Evolutionary conservation across 2,888 invertebrate genomes (phyloP).

Genomic region (Nymphalis polychloros): DNA sequence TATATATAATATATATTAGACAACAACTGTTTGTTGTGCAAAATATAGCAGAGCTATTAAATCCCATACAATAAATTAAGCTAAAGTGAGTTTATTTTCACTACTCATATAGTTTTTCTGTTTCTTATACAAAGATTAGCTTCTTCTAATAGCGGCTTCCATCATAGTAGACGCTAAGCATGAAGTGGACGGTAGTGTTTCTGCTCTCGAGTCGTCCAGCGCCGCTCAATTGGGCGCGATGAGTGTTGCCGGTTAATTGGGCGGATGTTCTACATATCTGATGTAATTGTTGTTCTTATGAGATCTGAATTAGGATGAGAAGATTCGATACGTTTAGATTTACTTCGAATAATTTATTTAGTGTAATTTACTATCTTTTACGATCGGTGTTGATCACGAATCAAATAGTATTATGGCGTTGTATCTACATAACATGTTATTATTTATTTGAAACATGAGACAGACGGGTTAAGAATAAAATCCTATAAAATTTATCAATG

Average conservation of each 20-base stretch:
- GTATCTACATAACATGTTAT: background rate
- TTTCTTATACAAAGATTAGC: too few relatives aligned
- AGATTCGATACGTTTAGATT: background rate
- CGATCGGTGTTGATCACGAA: background rate
- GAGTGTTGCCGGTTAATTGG: conserved; percentile 10
- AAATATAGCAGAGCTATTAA: too few relatives aligned
- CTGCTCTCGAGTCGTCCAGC: background rate
- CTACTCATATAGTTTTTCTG: too few relatives aligned
- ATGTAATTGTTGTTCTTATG: conserved; percentile 12
- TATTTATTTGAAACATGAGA: too few relatives aligned
- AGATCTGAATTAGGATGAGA: background rate
- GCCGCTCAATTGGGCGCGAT: conserved; percentile 9
- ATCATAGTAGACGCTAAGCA: background rate
- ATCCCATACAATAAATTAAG: too few relatives aligned
- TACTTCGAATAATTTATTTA: background rate
- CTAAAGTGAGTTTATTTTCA: too few relatives aligned
- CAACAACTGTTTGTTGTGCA: too few relatives aligned
- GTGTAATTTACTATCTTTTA: background rate
- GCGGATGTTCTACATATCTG: conserved; percentile 7
- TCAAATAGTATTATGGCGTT: background rate
- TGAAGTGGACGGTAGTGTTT: background rate
- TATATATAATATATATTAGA: too few relatives aligned
- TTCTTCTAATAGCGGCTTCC: too few relatives aligned
- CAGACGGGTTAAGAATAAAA: too few relatives aligned
- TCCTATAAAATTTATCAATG: too few relatives aligned